These are phyloP conservation scores for Palythoa grandiflora DNA, from an alignment of 92 coral and sea anemone genomes.

Conservation along the genomic window DNA sequence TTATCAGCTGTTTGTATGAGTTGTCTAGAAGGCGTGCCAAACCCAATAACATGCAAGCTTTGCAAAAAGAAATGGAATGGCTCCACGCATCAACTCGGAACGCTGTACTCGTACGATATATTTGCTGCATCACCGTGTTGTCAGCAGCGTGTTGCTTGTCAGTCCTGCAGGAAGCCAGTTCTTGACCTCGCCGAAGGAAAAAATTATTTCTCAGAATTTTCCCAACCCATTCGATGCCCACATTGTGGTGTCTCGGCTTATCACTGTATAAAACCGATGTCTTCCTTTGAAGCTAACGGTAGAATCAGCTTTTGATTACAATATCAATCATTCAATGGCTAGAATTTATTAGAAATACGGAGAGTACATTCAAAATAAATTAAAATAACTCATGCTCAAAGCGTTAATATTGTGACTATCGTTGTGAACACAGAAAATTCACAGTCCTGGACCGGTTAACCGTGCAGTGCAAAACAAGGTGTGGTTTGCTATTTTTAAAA, in stretches of 20 bases:
- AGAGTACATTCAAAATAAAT: neutral
- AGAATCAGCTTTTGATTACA: constrained; percentile 18
- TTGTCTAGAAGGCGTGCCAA: constrained; percentile 94
- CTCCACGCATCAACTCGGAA: constrained; percentile 95
- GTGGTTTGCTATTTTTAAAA: constrained; percentile 35
- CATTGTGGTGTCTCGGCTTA: constrained; percentile 95
- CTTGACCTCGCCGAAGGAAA: constrained; percentile 76
- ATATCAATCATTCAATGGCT: neutral
- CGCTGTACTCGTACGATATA: constrained; percentile 94
- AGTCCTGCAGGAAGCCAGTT: constrained; percentile 94
- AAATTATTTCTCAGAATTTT: constrained; percentile 94
- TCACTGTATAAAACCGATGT: constrained; percentile 91
- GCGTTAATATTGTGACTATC: constrained; percentile 5
- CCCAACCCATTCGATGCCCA: constrained; percentile 91
- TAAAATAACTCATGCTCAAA: constrained; percentile 14
- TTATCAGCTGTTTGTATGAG: constrained; percentile 94
- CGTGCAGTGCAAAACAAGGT: constrained; percentile 26
- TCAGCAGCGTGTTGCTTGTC: constrained; percentile 90
- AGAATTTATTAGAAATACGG: neutral
- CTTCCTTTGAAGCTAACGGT: constrained; percentile 68
- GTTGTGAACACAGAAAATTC: neutral
- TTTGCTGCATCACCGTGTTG: constrained; percentile 99
- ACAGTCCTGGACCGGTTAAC: constrained; percentile 28
- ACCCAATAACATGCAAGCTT: constrained; percentile 90
- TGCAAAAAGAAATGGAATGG: constrained; percentile 95